A percentile compares a stretch with the other conserved stretches of the same genome.
Evolutionary conservation across 2,113 vertebrate genomes (phyloP).

Genomic region (Pitta sordida): DNA sequence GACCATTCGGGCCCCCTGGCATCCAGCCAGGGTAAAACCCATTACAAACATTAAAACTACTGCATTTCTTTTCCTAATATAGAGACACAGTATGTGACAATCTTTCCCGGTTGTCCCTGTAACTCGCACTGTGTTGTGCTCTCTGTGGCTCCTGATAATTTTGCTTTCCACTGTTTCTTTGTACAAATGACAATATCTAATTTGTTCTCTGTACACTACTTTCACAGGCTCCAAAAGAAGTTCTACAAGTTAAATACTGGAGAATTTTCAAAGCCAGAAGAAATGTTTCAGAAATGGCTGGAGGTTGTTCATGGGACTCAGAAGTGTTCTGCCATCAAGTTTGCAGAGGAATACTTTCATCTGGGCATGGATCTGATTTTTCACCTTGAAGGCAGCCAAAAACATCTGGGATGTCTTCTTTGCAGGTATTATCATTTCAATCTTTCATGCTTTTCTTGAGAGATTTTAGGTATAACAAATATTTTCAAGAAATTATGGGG

Average conservation of each 20-base stretch:
- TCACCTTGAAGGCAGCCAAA: background rate
- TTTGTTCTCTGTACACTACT: background rate
- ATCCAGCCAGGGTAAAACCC: no score
- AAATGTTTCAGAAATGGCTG: background rate
- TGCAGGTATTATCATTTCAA: background rate
- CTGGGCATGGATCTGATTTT: slow-evolving; percentile 18
- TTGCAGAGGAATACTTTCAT: background rate
- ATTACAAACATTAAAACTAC: background rate
- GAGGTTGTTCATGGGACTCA: background rate
- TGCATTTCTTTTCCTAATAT: background rate
- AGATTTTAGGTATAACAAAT: background rate
- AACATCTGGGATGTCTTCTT: background rate
- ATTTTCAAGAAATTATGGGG: background rate
- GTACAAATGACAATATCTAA: background rate
- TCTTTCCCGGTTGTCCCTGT: background rate
- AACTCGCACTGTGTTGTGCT: background rate
- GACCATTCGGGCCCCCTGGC: no score
- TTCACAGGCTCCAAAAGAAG: background rate
- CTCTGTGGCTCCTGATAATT: background rate
- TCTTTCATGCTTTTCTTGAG: background rate
- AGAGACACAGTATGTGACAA: background rate
- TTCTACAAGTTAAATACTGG: background rate
- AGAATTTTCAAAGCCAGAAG: background rate
- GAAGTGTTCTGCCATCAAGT: background rate
- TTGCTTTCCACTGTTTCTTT: background rate